Evolutionary conservation across 2,797 vertebrate genomes (phyloP).

Genomic region (Protosalanx chinensis): DNA sequence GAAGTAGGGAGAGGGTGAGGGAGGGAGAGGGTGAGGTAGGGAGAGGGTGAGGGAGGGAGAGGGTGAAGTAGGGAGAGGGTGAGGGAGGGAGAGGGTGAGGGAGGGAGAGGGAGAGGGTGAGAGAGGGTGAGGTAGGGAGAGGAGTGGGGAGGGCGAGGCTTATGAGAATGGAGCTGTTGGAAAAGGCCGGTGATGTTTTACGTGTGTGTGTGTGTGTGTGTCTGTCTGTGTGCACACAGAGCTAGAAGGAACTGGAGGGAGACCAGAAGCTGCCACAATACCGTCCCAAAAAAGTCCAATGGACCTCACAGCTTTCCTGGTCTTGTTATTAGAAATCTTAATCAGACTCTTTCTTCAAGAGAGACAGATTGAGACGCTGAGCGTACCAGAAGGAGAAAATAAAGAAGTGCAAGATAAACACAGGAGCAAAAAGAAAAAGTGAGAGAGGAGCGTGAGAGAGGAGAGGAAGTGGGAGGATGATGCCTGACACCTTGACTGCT

Average conservation of each 20-base stretch:
- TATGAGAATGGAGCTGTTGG: too few species aligned
- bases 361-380: neutral
- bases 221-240: too few species aligned
- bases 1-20: neutral
- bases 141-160: too few species aligned
- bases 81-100: neutral
- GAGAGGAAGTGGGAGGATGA: neutral
- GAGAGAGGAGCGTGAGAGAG: neutral
- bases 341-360: too few species aligned
- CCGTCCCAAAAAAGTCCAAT: too few species aligned
- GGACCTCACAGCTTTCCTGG: too few species aligned
- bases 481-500: slow-evolving; percentile 40
- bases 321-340: too few species aligned
- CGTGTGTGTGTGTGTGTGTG: too few species aligned
- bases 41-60: neutral
- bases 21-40: neutral
- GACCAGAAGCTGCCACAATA: too few species aligned
- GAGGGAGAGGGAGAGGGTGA: too few species aligned
- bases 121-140: neutral
- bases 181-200: too few species aligned
- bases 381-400: neutral
- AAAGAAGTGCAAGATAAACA: neutral
- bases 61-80: neutral
- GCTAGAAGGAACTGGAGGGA: too few species aligned
- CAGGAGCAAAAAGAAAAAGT: neutral